Percentiles rank a stretch among this genome's conserved stretches.
These are phyloP conservation scores for Eurois occulta DNA, from an alignment of 2,888 invertebrate species.

Conservation along the genomic window DNA sequence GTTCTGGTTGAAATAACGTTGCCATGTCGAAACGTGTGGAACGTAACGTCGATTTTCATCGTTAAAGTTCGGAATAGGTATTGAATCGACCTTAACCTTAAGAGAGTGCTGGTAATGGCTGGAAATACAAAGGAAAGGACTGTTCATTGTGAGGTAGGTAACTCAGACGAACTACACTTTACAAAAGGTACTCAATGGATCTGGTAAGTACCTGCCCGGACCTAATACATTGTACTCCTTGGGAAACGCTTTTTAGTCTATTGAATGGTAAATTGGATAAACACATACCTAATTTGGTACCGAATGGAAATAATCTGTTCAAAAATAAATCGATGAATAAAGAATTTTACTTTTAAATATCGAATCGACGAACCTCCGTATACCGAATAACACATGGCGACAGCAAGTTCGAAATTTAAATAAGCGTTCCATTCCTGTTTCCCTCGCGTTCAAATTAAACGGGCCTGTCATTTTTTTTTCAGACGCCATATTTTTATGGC, in stretches of 20 bases:
- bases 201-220: slow-evolving; percentile 37
- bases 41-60: slow-evolving; percentile 36
- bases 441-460: slow-evolving; percentile 79
- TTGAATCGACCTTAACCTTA: slow-evolving; percentile 64
- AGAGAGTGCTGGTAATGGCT: slow-evolving; percentile 60
- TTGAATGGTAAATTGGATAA: slow-evolving; percentile 38
- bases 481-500: slow-evolving; percentile 81
- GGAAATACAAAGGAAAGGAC: slow-evolving; percentile 63
- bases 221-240: slow-evolving; percentile 48
- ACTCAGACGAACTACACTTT: slow-evolving; percentile 51
- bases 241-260: slow-evolving; percentile 26
- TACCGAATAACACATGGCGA: slow-evolving; percentile 49
- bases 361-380: slow-evolving; percentile 11
- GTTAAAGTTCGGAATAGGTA: slow-evolving; percentile 57
- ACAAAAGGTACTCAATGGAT: slow-evolving; percentile 59
- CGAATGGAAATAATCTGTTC: neutral
- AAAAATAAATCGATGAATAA: neutral
- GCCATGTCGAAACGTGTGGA: slow-evolving; percentile 37
- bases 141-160: slow-evolving; percentile 61
- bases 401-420: slow-evolving; percentile 80
- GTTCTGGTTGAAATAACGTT: slow-evolving; percentile 53
- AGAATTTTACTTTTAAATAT: slow-evolving; percentile 5
- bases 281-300: slow-evolving; percentile 11
- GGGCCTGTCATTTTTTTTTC: slow-evolving; percentile 77
- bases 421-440: slow-evolving; percentile 74